phyloP scores from a whole-genome alignment of 1,140 invertebrate genomes.

The Drosophila tristis region DNA sequence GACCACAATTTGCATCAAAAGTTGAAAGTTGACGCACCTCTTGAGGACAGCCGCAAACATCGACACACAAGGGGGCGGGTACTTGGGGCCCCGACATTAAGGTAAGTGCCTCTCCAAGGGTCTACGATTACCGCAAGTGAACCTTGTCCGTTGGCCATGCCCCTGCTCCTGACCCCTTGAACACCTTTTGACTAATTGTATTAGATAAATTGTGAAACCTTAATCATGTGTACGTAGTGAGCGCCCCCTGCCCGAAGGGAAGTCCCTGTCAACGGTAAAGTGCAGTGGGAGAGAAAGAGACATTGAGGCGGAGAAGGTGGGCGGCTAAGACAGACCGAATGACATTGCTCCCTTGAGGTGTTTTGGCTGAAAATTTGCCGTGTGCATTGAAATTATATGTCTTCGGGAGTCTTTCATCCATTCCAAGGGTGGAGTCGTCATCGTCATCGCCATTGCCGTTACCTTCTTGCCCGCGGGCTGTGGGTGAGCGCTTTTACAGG shows the following conservation, averaged over 20 bases:
- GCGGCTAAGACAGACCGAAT: conserved; percentile 8
- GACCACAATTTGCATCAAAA: conserved; percentile 56
- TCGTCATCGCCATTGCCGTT: neutral
- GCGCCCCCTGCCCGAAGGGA: neutral
- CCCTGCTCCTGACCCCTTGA: conserved; percentile 17
- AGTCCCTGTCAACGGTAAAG: conserved; percentile 27
- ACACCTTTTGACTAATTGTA: conserved; percentile 80
- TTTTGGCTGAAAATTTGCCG: conserved; percentile 41
- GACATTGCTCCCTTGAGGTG: conserved; percentile 48
- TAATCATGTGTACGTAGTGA: conserved; percentile 70
- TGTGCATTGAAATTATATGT: conserved; percentile 58
- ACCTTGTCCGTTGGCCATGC: conserved; percentile 4
- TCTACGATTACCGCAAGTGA: conserved; percentile 71
- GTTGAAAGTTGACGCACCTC: conserved; percentile 70
- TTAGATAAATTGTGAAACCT: conserved; percentile 81
- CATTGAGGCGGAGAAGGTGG: neutral
- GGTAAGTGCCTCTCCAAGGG: conserved; percentile 45
- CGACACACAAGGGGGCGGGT: conserved; percentile 18
- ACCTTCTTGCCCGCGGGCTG: neutral
- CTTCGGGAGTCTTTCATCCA: conserved; percentile 30
- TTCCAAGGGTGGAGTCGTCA: conserved; percentile 13
- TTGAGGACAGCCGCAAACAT: conserved; percentile 29
- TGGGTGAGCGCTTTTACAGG: neutral
- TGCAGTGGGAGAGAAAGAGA: conserved; percentile 34
- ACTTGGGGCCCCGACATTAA: conserved; percentile 53